phyloP scores from a whole-genome alignment of 2,888 invertebrate genomes.

The Acanthosepion pharaonis region DNA sequence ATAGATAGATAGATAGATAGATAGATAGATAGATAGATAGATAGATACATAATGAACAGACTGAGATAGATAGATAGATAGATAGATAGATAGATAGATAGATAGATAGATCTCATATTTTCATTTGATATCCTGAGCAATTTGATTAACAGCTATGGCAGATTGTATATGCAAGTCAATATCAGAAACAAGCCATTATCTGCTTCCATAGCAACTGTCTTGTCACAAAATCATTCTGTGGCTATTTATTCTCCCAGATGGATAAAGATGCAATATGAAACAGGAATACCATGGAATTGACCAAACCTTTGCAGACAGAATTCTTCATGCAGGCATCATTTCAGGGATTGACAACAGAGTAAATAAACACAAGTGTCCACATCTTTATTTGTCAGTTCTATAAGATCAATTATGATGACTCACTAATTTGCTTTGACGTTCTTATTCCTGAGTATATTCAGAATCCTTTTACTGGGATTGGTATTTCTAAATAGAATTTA shows the following conservation, averaged over 20 bases:
- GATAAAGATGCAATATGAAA: not conserved
- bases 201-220: not conserved
- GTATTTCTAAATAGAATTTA: not conserved
- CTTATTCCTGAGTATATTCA: not conserved
- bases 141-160: not conserved
- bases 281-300: not conserved
- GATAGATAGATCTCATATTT: not conserved
- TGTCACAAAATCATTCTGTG: conserved; percentile 20
- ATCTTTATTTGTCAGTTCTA: not conserved
- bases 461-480: not conserved
- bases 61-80: not conserved
- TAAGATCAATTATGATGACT: not conserved
- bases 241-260: not conserved
- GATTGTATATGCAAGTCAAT: not conserved
- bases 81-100: not conserved
- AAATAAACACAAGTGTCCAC: not conserved
- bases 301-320: conserved; percentile 21
- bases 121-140: not conserved
- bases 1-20: too few species aligned
- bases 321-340: not conserved
- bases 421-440: not conserved
- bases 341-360: not conserved
- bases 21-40: too few species aligned
- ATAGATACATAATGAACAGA: not conserved
- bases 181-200: not conserved